phyloP scores from a whole-genome alignment of 2,113 vertebrate genomes.

The Odobenus rosmarus region DNA sequence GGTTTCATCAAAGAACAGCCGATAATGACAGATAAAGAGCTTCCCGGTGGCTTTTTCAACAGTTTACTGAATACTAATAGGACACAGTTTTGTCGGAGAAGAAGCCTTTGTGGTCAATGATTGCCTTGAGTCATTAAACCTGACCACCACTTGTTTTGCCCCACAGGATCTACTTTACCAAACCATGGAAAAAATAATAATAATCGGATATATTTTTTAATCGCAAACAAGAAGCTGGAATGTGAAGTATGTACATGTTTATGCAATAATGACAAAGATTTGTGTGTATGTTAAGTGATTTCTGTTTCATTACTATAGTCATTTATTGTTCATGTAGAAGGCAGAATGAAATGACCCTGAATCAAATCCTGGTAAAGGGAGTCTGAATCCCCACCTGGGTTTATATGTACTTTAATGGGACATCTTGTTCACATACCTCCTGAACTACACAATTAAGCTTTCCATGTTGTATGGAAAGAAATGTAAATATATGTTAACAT shows the following conservation, averaged over 20 bases:
- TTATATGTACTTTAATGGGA: not conserved
- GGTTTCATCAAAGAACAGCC: slow-evolving; percentile 62
- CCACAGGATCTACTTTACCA: not conserved
- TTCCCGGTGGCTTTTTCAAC: slow-evolving; percentile 48
- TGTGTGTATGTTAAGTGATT: not conserved
- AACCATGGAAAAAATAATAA: not conserved
- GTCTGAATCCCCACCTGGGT: not conserved
- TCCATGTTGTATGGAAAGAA: not conserved
- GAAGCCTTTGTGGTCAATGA: not conserved
- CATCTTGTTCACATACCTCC: not conserved
- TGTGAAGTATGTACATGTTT: not conserved
- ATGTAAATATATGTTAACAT: not conserved
- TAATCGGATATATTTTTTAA: not conserved
- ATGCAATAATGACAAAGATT: not conserved
- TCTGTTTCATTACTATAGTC: not conserved
- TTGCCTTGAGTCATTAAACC: slow-evolving; percentile 14
- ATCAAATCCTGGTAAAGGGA: not conserved
- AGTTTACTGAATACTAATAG: slow-evolving; percentile 53
- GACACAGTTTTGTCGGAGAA: slow-evolving; percentile 11
- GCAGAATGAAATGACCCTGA: not conserved
- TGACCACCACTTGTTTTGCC: not conserved
- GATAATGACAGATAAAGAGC: slow-evolving; percentile 67
- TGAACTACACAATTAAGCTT: not conserved
- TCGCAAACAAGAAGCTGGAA: not conserved
- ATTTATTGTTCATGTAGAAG: not conserved